phyloP scores from a whole-genome alignment of 2,797 vertebrate genomes.

The Parauchenoglanis ngamensis region DNA sequence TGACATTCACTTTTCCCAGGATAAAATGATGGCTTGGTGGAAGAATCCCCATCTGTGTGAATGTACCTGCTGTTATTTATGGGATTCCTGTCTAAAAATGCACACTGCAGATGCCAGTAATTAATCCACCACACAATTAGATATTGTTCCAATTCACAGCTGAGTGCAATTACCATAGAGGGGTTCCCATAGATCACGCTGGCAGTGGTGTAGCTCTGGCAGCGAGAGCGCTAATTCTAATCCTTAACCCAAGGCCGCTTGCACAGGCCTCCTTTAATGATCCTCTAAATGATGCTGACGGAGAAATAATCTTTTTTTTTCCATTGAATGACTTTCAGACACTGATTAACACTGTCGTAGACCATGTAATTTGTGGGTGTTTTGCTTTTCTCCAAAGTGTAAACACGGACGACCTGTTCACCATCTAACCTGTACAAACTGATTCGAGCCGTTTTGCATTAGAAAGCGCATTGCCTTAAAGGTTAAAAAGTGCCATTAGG shows the following conservation, averaged over 20 bases:
- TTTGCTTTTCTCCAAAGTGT: slow-evolving; percentile 18
- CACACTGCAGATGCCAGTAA: slow-evolving; percentile 89
- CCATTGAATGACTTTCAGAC: slow-evolving; percentile 85
- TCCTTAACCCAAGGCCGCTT: slow-evolving; percentile 90
- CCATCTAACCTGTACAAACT: not conserved
- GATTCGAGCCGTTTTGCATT: not conserved
- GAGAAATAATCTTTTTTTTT: slow-evolving; percentile 90
- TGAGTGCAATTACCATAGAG: slow-evolving; percentile 95
- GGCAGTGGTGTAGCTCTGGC: slow-evolving; percentile 87
- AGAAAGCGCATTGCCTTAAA: not conserved
- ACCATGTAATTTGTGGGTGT: slow-evolving; percentile 80
- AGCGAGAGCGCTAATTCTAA: slow-evolving; percentile 89
- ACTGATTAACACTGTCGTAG: slow-evolving; percentile 84
- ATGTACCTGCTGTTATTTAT: slow-evolving; percentile 94
- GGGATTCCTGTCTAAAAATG: slow-evolving; percentile 89
- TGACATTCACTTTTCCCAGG: slow-evolving; percentile 79
- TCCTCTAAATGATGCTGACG: slow-evolving; percentile 93
- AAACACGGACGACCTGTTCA: slow-evolving; percentile 22
- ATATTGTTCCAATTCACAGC: slow-evolving; percentile 97
- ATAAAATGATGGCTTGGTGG: slow-evolving; percentile 78
- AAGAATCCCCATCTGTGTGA: slow-evolving; percentile 84
- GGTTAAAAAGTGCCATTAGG: slow-evolving; percentile 59
- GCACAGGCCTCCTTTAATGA: slow-evolving; percentile 91
- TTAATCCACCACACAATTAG: slow-evolving; percentile 98
- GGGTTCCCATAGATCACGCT: slow-evolving; percentile 84